Evolutionary conservation across 37 sponge, comb jelly and placozoan genomes (phyloP).

Genomic region (Dysidea cf. avara): DNA sequence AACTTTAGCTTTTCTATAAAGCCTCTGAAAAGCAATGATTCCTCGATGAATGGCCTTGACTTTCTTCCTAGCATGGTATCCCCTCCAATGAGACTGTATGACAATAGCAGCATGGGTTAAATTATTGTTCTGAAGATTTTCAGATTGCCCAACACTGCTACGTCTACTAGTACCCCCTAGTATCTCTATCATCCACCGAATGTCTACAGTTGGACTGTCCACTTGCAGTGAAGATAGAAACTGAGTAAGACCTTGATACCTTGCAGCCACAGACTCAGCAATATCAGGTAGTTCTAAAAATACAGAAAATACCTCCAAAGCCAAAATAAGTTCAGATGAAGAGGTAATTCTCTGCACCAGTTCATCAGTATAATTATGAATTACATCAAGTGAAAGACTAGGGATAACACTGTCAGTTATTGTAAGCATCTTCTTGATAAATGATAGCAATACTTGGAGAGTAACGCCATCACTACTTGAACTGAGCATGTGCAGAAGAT

Average conservation of each 20-base stretch:
- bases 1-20: constrained; percentile 25
- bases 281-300: no score
- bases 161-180: no score
- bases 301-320: no score
- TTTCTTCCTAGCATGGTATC: constrained; percentile 40
- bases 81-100: constrained; percentile 71
- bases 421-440: constrained; percentile 18
- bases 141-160: no score
- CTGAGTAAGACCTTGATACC: no score
- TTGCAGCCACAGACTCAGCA: no score
- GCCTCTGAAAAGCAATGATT: constrained; percentile 49
- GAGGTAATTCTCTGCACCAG: constrained; percentile 45
- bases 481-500: constrained; percentile 57
- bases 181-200: no score
- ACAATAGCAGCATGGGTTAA: constrained; percentile 37
- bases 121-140: no score
- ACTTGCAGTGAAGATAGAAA: no score
- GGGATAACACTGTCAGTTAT: neutral
- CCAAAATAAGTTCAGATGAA: no score
- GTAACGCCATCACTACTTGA: constrained; percentile 20
- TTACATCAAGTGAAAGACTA: constrained; percentile 5
- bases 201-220: no score
- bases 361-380: constrained; percentile 44
- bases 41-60: constrained; percentile 29
- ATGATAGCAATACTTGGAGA: neutral